Conservation (phyloP, 2,113 vertebrate genomes). For the Meles meles region DNA sequence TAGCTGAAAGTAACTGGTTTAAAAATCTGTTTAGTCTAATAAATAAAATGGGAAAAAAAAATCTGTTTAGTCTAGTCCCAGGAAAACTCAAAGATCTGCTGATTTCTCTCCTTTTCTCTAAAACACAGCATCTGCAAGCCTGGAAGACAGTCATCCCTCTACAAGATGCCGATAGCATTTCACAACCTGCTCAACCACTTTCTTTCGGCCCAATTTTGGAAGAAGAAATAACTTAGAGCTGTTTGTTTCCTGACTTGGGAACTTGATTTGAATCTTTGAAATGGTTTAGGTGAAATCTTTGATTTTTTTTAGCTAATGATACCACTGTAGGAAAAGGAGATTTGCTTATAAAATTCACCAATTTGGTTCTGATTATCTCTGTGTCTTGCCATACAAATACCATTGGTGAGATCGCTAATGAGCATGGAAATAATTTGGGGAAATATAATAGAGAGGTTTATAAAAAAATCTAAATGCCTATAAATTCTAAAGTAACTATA, state of each 20-base stretch:
- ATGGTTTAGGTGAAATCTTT: not conserved
- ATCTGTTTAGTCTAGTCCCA: not conserved
- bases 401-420: not conserved
- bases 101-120: not conserved
- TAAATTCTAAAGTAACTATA: not conserved
- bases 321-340: not conserved
- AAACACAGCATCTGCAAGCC: not conserved
- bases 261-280: not conserved
- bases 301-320: not conserved
- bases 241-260: not conserved
- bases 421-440: not conserved
- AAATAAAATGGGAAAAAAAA: too few species aligned
- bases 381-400: not conserved
- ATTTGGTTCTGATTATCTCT: not conserved
- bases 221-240: not conserved
- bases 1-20: not conserved
- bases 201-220: not conserved
- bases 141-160: not conserved
- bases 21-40: constrained; percentile 8
- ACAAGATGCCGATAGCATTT: not conserved
- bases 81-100: not conserved
- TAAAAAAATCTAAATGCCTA: not conserved
- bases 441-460: not conserved
- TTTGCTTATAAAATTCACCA: not conserved
- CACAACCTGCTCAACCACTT: not conserved